Conservation (phyloP, 2,888 invertebrate species). For the Ichneumoninae sp. region DNA sequence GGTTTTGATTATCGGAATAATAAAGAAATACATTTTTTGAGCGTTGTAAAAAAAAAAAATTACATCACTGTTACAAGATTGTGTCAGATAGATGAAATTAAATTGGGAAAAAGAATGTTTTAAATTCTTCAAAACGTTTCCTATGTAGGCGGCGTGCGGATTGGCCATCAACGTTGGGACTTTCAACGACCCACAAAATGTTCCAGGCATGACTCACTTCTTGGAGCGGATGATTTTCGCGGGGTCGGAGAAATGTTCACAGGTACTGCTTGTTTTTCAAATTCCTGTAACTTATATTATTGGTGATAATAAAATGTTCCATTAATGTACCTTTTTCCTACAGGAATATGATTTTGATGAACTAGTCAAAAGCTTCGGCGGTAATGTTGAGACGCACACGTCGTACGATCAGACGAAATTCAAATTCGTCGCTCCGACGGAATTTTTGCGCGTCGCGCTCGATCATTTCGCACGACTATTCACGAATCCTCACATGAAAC, state of each 20-base stretch:
- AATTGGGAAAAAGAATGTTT: neutral
- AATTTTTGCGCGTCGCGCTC: conserved; percentile 90
- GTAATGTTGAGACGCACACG: conserved; percentile 94
- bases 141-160: conserved; percentile 89
- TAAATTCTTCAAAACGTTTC: conserved; percentile 47
- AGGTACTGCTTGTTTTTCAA: conserved; percentile 85
- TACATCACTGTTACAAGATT: too few species aligned
- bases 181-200: conserved; percentile 90
- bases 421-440: conserved; percentile 94
- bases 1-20: too few species aligned
- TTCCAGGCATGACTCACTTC: conserved; percentile 93
- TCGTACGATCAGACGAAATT: conserved; percentile 94
- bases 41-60: too few species aligned
- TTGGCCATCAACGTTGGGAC: conserved; percentile 90
- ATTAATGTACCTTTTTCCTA: neutral
- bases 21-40: too few species aligned
- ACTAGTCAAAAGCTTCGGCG: conserved; percentile 85
- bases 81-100: neutral
- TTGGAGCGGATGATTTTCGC: conserved; percentile 97
- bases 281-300: neutral
- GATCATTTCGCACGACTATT: conserved; percentile 85
- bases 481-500: neutral
- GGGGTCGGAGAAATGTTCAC: conserved; percentile 93
- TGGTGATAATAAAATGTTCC: neutral
- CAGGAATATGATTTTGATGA: conserved; percentile 85